A percentile compares a stretch with the other conserved stretches of the same genome.
phyloP scores from a whole-genome alignment of 2,113 vertebrate genomes.

The Hoplias malabaricus region DNA sequence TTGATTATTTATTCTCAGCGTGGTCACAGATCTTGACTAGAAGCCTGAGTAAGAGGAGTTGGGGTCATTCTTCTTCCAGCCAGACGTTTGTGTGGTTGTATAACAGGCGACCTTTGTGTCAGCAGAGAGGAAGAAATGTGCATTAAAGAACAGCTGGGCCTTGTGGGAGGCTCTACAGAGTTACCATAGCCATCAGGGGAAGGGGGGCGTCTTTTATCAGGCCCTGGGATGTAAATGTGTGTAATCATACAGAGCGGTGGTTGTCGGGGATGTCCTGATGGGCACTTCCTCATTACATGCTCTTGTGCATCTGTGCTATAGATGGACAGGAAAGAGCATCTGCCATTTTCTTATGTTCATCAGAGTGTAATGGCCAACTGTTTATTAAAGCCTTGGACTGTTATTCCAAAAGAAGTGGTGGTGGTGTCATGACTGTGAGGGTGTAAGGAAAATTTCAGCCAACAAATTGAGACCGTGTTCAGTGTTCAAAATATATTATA shows the following conservation, averaged over 20 bases:
- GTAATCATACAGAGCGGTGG: background rate
- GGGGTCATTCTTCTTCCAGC: background rate
- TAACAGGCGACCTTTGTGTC: background rate
- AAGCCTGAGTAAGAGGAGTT: background rate
- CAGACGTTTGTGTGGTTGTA: constrained; percentile 14
- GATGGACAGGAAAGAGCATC: constrained; percentile 1
- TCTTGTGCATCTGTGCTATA: constrained; percentile 17
- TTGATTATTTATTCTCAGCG: no score
- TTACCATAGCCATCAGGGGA: background rate
- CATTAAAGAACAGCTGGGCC: background rate
- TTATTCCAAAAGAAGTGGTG: no score
- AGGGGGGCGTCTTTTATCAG: background rate
- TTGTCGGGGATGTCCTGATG: background rate
- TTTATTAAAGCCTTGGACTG: no score
- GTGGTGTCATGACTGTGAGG: no score
- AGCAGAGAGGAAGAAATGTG: background rate
- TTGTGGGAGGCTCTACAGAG: background rate
- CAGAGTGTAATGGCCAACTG: no score
- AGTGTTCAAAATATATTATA: no score
- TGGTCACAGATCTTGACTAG: background rate
- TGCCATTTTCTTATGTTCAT: background rate
- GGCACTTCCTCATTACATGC: constrained; percentile 25
- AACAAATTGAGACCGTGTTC: no score
- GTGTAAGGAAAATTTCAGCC: no score
- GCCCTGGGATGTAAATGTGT: background rate